phyloP scores from a whole-genome alignment of 2,113 vertebrate genomes.

The Lipophrys pholis region DNA sequence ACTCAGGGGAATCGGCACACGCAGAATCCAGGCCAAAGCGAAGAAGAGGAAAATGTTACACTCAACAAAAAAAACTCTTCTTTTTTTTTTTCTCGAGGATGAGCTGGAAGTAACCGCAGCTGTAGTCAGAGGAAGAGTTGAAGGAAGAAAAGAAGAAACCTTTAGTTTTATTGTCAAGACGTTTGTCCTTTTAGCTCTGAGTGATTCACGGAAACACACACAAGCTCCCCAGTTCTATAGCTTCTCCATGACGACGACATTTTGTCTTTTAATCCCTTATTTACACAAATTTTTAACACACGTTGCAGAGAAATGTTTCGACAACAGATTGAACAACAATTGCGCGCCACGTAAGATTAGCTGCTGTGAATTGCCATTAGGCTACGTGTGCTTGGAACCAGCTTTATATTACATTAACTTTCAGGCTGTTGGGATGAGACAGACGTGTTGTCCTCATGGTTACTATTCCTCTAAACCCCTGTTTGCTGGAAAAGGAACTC shows the following conservation, averaged over 20 bases:
- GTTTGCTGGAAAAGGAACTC: no score
- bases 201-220: not conserved
- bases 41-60: not conserved
- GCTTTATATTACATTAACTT: no score
- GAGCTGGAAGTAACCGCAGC: not conserved
- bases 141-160: slow-evolving; percentile 6
- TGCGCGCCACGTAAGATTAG: not conserved
- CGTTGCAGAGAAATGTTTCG: not conserved
- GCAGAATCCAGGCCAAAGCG: slow-evolving; percentile 44
- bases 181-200: slow-evolving; percentile 30
- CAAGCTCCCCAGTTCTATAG: not conserved
- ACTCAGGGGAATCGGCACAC: slow-evolving; percentile 55
- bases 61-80: slow-evolving; percentile 21
- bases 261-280: slow-evolving; percentile 25
- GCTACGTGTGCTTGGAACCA: no score
- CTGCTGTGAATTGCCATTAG: no score
- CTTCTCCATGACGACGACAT: slow-evolving; percentile 46
- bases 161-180: not conserved
- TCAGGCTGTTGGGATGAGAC: no score
- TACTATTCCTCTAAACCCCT: no score
- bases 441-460: no score
- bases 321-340: not conserved
- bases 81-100: not conserved
- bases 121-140: slow-evolving; percentile 17
- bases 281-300: slow-evolving; percentile 16